Evolutionary conservation across 2,113 vertebrate species (phyloP), one percentile per base, ranked within the genome.

Genomic region (Myotis davidii): DNA sequence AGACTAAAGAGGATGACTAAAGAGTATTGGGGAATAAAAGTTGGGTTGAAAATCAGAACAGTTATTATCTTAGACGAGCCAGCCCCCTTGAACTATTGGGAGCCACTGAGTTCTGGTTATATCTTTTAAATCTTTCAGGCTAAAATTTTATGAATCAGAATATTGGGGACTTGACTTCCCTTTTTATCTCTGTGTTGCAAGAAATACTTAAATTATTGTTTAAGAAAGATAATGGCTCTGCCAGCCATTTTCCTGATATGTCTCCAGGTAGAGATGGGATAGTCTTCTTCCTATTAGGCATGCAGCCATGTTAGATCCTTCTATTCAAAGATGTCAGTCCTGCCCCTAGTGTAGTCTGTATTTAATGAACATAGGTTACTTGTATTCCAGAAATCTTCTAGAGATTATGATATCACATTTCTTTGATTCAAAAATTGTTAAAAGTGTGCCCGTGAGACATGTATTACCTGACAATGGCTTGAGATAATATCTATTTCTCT

Each of bases 131-230:
- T 84, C 39, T 86, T 94, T 32, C 27, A 85, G 65, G 32, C 48
- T 88, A 50, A 88, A 90, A 59, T 95, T 93, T 48, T 88, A 48
- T 91, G 78, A 91, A 70, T 91, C 50, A 56, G 34, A 82, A 77
- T 93, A 77, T 77, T 70, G 65, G 34, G 23, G 50, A 9, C 6
- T 76, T 82, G 9, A 18, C 34, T 72, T 83, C 52, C 10, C 23
- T 67, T 85, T 85, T 95, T 95, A 69, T 88, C 10, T 79, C 32
- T 91, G 4, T 85, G 16, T 79, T 96, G 37, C 54, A 11, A 88
- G 64, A 76, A 86, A 34, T 67, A 79, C 9, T 34, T 77, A 69
- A 86, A n/a, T 87, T 74, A 29, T 83, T 79, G 67, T 78, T 85
- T 54, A 48, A 48, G 59, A 42, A 85, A 64, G 12, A n/a, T 85